These are phyloP conservation scores for Fregata magnificens DNA, from an alignment of 2,113 vertebrate genomes.

Conservation along the genomic window DNA sequence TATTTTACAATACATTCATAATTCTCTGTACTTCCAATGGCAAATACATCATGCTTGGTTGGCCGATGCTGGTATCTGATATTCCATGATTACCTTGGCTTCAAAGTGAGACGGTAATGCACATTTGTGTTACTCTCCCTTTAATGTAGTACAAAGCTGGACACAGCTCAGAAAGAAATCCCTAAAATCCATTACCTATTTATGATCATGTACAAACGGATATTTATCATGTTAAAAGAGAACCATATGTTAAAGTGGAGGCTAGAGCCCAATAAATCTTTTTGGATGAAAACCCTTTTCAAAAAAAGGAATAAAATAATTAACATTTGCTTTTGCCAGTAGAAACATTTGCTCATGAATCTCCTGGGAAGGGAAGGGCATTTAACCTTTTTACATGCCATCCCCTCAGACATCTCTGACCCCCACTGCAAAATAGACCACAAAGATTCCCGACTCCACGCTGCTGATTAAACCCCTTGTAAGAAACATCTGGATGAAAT, in stretches of 20 bases:
- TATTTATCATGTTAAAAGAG: constrained; percentile 55
- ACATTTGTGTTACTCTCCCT: constrained; percentile 39
- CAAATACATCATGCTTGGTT: constrained; percentile 9
- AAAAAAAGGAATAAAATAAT: constrained; percentile 28
- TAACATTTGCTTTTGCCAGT: constrained; percentile 19
- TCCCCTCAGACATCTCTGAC: not conserved
- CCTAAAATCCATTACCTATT: constrained; percentile 51
- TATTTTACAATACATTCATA: constrained; percentile 64
- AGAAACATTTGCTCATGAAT: constrained; percentile 36
- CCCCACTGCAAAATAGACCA: not conserved
- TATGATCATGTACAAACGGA: constrained; percentile 54
- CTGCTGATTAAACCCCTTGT: constrained; percentile 6
- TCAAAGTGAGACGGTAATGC: constrained; percentile 49
- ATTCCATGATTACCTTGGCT: constrained; percentile 36
- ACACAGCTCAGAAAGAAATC: constrained; percentile 52
- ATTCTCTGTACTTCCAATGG: constrained; percentile 39
- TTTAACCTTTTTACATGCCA: constrained; percentile 23
- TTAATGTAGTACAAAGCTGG: constrained; percentile 52
- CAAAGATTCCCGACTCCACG: not conserved
- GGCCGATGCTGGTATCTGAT: constrained; percentile 33
- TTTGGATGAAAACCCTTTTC: not conserved
- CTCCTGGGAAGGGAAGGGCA: constrained; percentile 21
- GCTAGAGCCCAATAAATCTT: constrained; percentile 16
- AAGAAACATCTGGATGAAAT: constrained; percentile 53
- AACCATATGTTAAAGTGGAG: constrained; percentile 27